Evolutionary conservation across 1,140 invertebrate species (phyloP), one percentile per base, ranked within the genome.

Genomic region (Drosophila pallidifrons): DNA sequence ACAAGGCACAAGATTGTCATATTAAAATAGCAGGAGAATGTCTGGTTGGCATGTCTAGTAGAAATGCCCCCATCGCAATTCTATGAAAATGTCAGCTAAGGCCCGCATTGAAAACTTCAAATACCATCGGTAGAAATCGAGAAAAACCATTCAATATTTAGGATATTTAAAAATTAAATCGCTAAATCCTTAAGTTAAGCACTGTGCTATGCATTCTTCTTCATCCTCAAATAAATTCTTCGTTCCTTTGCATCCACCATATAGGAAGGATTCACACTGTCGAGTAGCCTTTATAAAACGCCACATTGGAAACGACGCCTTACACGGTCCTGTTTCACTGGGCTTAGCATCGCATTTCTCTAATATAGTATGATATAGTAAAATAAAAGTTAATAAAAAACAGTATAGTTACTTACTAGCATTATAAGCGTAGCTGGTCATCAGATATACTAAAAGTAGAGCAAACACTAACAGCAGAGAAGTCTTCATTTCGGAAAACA

Each of bases 241-340:
- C 1, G 82, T 77, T 1, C 16, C 60, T 13, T 7, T 15, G 25
- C 82, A 83, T 8, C 77, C 81, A 1, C 77, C 82, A 43, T 65
- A 83, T 1, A 16, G 35, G 16, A 83, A 83, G 7, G 10, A 1
- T 47, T 83, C 73, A 8, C 81, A 85, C 30, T 5, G 0, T 5
- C 30, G 8, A 0, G 0, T 11, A 0, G 45, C 2, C 16, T 67
- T 81, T 30, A 70, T 67, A 15, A 67, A 85, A 6, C 57, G 81
- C 81, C 81, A 83, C 65, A 64, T 77, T 8, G 10, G 25, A 13
- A 77, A 60, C n/a, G 41, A 8, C 1, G 64, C 77, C 38, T 69
- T 69, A 43, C 81, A 81, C 5, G 77, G 74, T 11, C 81, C 81
- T 0, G 57, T 81, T 2, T 51, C 6, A 38, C 60, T 57, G 0